phyloP scores from a whole-genome alignment of 1,140 invertebrate genomes.

The Subanguina moxae region DNA sequence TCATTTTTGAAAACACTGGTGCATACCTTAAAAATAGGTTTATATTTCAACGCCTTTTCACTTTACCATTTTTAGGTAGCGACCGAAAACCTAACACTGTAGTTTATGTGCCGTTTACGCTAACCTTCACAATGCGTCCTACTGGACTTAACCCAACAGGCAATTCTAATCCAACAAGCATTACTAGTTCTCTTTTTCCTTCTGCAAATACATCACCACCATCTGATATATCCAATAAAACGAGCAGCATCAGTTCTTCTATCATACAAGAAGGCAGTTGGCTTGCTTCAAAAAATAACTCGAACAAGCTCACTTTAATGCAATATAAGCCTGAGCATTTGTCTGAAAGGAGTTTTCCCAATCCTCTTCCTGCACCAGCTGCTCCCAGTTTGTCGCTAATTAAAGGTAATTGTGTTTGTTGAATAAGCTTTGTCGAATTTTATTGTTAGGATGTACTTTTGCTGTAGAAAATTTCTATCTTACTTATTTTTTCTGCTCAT shows the following conservation, averaged over 20 bases:
- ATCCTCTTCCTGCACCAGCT: too few species aligned
- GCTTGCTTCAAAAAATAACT: background rate
- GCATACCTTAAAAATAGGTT: background rate
- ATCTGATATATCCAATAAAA: background rate
- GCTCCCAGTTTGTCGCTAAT: too few species aligned
- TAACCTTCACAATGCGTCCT: slow-evolving; percentile 32
- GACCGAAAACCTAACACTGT: slow-evolving; percentile 28
- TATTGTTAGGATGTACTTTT: too few species aligned
- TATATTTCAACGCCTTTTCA: background rate
- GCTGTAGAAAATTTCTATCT: too few species aligned
- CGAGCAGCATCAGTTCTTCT: background rate
- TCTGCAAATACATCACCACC: background rate
- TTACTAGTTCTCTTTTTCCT: background rate
- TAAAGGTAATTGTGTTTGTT: too few species aligned
- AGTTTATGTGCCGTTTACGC: slow-evolving; percentile 34
- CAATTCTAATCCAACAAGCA: background rate
- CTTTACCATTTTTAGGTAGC: background rate
- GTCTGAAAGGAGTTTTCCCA: background rate
- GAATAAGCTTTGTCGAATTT: too few species aligned
- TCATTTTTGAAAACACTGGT: background rate
- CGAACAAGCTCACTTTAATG: background rate
- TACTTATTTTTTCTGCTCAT: too few species aligned
- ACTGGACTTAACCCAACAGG: too few species aligned
- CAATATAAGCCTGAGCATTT: background rate
- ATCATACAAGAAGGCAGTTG: background rate